Conservation (phyloP, 2,113 vertebrate species). For the Taxidea taxus region DNA sequence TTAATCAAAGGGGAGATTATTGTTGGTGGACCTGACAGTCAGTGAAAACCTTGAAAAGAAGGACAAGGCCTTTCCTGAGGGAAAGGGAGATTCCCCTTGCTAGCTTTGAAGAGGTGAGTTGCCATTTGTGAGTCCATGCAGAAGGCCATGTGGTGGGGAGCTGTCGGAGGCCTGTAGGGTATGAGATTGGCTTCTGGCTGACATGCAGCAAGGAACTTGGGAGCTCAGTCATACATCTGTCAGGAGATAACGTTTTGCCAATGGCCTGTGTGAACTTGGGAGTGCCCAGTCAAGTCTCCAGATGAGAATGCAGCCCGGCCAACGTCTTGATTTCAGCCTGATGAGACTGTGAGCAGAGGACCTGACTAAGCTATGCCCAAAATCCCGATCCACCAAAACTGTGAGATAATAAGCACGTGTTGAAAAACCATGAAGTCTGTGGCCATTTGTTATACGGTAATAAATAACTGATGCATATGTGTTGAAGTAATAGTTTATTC, state of each 20-base stretch:
- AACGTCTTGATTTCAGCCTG: not conserved
- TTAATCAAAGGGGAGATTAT: not conserved
- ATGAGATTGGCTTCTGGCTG: not conserved
- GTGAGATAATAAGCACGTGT: not conserved
- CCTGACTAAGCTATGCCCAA: rapidly evolving
- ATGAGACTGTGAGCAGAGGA: not conserved
- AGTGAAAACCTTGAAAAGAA: not conserved
- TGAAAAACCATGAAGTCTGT: not conserved
- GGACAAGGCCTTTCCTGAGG: not conserved
- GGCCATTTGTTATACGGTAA: not conserved
- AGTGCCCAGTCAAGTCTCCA: not conserved
- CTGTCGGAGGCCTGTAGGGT: rapidly evolving
- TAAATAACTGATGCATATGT: not conserved
- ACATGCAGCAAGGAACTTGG: not conserved
- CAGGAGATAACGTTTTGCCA: not conserved
- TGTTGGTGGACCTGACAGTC: not conserved
- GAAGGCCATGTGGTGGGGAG: not conserved
- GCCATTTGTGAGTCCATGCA: not conserved
- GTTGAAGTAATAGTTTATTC: not conserved
- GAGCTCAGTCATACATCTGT: not conserved
- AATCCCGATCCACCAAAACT: not conserved
- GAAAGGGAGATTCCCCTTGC: not conserved
- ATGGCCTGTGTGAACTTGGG: not conserved
- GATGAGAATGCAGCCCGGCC: not conserved
- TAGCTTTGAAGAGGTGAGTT: not conserved